Conservation (phyloP, 2,797 vertebrate genomes). For the Microhierax caerulescens region DNA sequence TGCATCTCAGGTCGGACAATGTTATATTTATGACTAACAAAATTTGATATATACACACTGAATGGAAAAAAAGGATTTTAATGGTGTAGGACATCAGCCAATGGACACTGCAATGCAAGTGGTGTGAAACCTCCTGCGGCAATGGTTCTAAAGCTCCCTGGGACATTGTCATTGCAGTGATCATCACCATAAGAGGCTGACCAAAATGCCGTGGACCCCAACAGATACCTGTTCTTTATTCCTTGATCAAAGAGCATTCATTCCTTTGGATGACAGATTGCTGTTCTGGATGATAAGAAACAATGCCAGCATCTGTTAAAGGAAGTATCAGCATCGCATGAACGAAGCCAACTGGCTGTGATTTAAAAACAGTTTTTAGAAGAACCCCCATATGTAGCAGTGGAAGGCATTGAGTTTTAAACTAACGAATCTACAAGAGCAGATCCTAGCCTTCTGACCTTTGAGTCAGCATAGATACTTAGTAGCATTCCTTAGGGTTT, state of each 20-base stretch:
- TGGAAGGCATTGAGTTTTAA: not conserved
- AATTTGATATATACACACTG: not conserved
- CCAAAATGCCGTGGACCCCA: not conserved
- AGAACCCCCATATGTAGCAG: not conserved
- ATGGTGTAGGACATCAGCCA: not conserved
- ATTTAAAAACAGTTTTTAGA: not conserved
- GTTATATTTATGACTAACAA: not conserved
- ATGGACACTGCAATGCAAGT: not conserved
- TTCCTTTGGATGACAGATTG: not conserved
- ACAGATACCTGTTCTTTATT: not conserved
- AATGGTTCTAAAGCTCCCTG: not conserved
- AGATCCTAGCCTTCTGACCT: not conserved
- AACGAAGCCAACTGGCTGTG: not conserved
- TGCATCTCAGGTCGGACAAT: not conserved
- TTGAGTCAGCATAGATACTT: not conserved
- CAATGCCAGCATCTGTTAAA: not conserved
- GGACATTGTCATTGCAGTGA: not conserved
- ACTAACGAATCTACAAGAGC: not conserved
- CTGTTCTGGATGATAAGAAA: not conserved
- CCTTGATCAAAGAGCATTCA: not conserved
- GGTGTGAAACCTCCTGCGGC: not conserved
- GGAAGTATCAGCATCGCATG: not conserved
- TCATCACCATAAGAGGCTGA: accelerated
- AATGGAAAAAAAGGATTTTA: not conserved
- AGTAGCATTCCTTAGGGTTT: not conserved